These are phyloP conservation scores for Dendrocincla tyrannina DNA, from an alignment of 2,797 vertebrate genomes.

Conservation along the genomic window DNA sequence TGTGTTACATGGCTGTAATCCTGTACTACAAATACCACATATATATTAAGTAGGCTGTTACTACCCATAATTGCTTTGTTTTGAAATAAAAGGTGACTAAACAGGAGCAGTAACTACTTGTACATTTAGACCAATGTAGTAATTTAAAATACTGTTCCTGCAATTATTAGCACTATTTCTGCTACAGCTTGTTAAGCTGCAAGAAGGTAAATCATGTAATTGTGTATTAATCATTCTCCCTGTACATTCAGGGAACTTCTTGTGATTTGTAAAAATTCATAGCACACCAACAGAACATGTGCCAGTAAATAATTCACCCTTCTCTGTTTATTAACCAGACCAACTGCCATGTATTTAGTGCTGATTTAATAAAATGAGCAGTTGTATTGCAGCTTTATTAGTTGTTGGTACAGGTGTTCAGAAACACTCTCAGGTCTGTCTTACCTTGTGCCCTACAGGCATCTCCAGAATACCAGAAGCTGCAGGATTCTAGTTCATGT, in stretches of 20 bases:
- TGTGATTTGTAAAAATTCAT: neutral
- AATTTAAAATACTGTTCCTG: neutral
- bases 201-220: neutral
- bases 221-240: neutral
- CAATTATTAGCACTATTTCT: neutral
- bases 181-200: neutral
- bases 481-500: slow-evolving; percentile 88
- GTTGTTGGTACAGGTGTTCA: neutral
- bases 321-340: neutral
- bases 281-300: neutral
- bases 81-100: neutral
- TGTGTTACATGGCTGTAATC: neutral
- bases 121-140: neutral
- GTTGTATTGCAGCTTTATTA: neutral
- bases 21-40: neutral
- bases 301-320: neutral
- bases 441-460: slow-evolving; percentile 68
- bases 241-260: neutral
- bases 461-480: slow-evolving; percentile 88
- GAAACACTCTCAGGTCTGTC: neutral
- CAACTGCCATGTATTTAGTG: neutral
- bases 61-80: neutral
- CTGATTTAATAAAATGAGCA: neutral
- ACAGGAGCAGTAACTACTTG: neutral
- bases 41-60: neutral